Evolutionary conservation across 2,113 vertebrate genomes (phyloP).

Genomic region (Nasalis larvatus): DNA sequence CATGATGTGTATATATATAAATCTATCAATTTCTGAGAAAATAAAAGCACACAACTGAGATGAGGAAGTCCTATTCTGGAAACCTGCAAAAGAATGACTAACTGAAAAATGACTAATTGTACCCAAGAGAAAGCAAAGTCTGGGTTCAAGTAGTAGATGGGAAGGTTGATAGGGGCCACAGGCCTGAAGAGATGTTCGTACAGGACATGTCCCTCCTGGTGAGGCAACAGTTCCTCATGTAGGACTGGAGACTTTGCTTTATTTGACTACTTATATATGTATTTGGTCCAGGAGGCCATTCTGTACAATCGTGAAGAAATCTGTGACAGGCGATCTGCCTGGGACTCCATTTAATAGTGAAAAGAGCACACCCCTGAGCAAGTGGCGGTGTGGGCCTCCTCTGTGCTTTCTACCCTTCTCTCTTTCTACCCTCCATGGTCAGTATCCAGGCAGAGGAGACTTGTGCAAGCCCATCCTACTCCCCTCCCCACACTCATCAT

Average conservation of each 20-base stretch:
- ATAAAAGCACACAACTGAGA: not conserved
- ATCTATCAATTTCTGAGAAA: not conserved
- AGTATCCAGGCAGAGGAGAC: not conserved
- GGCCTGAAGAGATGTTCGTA: not conserved
- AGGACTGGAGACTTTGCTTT: not conserved
- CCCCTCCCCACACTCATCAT: not conserved
- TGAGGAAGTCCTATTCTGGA: not conserved
- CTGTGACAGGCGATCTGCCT: not conserved
- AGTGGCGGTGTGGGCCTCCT: not conserved
- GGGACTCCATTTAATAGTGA: not conserved
- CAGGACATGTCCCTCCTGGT: not conserved
- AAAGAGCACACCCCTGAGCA: not conserved
- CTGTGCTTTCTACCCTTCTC: not conserved
- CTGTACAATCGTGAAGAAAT: not conserved
- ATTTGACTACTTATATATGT: not conserved
- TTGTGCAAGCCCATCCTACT: not conserved
- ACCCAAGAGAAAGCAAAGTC: not conserved
- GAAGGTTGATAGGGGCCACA: fast-evolving
- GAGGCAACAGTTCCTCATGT: not conserved
- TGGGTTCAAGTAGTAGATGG: not conserved
- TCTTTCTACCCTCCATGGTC: not conserved
- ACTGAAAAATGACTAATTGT: not conserved
- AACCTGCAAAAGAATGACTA: not conserved
- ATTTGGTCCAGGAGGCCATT: not conserved
- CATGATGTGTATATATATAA: not conserved